A percentile compares a stretch with the other conserved stretches of the same genome.
Conservation (phyloP, 1,140 invertebrate genomes). For the Cyclina sinensis region DNA sequence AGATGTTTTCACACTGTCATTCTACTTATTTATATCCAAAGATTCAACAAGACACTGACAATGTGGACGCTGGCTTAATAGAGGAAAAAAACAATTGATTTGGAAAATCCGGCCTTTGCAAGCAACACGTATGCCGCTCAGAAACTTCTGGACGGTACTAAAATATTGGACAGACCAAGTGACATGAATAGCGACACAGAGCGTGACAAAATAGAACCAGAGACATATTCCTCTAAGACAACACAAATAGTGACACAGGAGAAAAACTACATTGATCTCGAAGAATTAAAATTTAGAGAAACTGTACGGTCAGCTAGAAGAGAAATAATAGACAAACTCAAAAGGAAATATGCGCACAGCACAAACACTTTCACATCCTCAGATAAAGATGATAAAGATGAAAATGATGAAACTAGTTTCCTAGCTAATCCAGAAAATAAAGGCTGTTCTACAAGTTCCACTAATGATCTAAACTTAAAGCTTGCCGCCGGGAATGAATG, state of each 20-base stretch:
- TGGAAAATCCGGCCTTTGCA: neutral
- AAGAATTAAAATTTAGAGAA: constrained; percentile 53
- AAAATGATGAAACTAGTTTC: neutral
- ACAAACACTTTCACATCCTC: neutral
- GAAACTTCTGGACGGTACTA: neutral
- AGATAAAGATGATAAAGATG: neutral
- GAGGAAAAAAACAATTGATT: neutral
- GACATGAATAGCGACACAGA: neutral
- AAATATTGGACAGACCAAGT: neutral
- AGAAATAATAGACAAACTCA: constrained; percentile 48
- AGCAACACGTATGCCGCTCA: neutral
- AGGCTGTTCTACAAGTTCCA: no score
- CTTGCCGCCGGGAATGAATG: no score
- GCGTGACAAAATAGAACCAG: neutral
- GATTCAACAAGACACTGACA: neutral
- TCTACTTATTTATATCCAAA: neutral
- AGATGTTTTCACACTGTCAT: neutral
- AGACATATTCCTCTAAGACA: neutral
- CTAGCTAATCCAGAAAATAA: no score
- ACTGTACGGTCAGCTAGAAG: constrained; percentile 26
- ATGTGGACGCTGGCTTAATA: neutral
- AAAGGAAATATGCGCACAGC: neutral
- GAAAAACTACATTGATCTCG: constrained; percentile 25
- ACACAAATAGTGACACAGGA: neutral
- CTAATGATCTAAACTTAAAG: no score